These are phyloP conservation scores for Ashinkailepas kermadecensis DNA, from an alignment of 2,888 invertebrate species.

Conservation along the genomic window DNA sequence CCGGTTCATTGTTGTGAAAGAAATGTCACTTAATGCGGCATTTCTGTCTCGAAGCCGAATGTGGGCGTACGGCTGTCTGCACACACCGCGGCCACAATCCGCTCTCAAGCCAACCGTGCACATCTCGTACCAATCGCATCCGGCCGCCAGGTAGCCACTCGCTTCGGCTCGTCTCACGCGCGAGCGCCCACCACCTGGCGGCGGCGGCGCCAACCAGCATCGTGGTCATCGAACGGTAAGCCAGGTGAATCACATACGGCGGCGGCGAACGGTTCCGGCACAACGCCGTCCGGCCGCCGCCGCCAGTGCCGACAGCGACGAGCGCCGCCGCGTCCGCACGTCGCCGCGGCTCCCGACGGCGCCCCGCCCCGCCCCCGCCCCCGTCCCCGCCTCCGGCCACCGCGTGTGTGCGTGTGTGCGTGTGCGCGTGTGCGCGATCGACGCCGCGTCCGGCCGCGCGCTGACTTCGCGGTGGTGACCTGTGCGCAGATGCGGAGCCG, in stretches of 20 bases:
- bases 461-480: not conserved
- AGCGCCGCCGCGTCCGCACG: too few relatives aligned
- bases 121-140: not conserved
- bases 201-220: not conserved
- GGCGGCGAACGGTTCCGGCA: not conserved
- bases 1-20: too few relatives aligned
- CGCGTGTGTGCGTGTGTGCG: not conserved
- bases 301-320: not conserved
- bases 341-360: too few relatives aligned
- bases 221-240: slow-evolving; percentile 12
- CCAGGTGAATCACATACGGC: not conserved
- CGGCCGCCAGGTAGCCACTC: not conserved
- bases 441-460: too few relatives aligned
- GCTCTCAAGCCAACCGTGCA: not conserved
- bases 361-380: not conserved
- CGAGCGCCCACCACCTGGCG: slow-evolving; percentile 1
- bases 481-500: not conserved
- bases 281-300: not conserved
- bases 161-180: not conserved
- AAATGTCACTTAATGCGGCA: too few relatives aligned
- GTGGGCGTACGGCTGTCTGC: not conserved
- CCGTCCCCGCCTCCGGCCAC: not conserved
- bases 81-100: not conserved
- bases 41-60: too few relatives aligned
- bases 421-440: too few relatives aligned